Conservation (phyloP, 53 echinoderm and acorn worm genomes). For the Temnopleurus reevesii region DNA sequence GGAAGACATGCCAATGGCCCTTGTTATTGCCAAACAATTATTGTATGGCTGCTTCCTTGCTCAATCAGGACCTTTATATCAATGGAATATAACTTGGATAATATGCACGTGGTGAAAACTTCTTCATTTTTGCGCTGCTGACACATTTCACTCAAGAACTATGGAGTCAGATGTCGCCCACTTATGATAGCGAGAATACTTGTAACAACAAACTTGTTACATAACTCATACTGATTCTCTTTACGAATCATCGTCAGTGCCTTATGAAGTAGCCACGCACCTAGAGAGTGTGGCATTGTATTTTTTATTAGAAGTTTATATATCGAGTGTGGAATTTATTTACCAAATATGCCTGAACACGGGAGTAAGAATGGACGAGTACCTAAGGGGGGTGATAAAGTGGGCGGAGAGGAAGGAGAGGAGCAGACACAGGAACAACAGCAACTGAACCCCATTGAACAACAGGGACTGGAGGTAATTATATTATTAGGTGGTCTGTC, state of each 20-base stretch:
- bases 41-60: not conserved
- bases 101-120: not conserved
- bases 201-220: constrained; percentile 1
- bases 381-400: not conserved
- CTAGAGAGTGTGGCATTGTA: constrained; percentile 10
- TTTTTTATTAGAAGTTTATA: constrained; percentile 16
- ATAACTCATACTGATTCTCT: not conserved
- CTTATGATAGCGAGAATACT: constrained; percentile 38
- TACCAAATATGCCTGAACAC: constrained; percentile 34
- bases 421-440: not conserved
- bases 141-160: not conserved
- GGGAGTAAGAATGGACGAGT: constrained; percentile 30
- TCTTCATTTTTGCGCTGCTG: not conserved
- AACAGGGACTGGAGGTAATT: constrained; percentile 31
- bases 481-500: not conserved
- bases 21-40: not conserved
- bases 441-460: constrained; percentile 16
- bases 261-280: not conserved
- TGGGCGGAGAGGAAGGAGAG: not conserved
- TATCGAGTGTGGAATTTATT: not conserved
- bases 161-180: constrained; percentile 48
- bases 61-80: not conserved
- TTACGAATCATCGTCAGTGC: constrained; percentile 9
- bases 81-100: constrained; percentile 27
- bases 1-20: not conserved